Conservation (phyloP, 2,113 vertebrate species). For the Setophaga petechia region DNA sequence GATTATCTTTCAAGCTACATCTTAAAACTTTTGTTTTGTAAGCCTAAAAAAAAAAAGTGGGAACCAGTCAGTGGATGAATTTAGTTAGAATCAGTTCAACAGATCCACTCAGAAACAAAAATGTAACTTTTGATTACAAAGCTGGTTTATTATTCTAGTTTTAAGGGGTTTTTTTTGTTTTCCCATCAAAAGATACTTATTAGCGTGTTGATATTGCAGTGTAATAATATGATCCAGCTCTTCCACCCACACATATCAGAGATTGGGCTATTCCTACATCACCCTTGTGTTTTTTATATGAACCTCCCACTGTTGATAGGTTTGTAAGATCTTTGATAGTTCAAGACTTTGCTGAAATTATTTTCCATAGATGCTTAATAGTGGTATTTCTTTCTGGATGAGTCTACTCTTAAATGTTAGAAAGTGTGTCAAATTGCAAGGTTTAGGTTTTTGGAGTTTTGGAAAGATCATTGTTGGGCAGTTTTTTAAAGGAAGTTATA, state of each 20-base stretch:
- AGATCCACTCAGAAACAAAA: background rate
- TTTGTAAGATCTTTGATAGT: background rate
- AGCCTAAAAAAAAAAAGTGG: background rate
- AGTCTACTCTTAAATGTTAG: background rate
- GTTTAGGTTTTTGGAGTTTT: background rate
- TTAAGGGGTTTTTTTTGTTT: background rate
- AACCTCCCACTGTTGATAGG: background rate
- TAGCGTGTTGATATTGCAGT: background rate
- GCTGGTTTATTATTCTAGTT: background rate
- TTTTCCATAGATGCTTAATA: background rate
- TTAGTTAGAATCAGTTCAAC: background rate
- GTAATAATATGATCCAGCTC: background rate
- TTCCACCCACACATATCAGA: background rate
- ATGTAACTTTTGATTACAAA: background rate
- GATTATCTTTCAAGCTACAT: background rate
- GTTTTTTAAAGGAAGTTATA: background rate
- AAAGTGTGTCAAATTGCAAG: background rate
- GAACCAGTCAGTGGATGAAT: background rate
- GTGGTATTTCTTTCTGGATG: background rate
- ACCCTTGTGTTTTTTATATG: background rate
- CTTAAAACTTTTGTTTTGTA: background rate
- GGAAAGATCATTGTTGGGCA: background rate
- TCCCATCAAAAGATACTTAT: background rate
- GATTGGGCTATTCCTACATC: background rate
- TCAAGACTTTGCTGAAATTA: background rate